A percentile compares a stretch with the other conserved stretches of the same genome.
Evolutionary conservation across 2,113 vertebrate species (phyloP).

Genomic region (Prionailurus viverrinus): DNA sequence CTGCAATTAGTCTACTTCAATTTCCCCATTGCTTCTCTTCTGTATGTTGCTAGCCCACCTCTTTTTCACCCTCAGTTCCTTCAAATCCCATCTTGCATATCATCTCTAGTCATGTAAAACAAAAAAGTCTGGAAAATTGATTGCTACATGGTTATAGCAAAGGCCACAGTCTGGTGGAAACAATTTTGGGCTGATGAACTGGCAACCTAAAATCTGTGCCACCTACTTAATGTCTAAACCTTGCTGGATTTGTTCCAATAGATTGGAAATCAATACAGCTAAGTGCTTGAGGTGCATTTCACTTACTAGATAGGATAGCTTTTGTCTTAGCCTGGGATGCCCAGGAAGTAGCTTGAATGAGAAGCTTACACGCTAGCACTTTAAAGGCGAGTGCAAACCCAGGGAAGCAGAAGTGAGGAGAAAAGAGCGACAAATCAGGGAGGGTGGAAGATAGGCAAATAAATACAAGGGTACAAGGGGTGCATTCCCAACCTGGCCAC

Average conservation of each 20-base stretch:
- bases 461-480: too few species aligned
- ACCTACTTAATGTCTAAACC: not conserved
- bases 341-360: not conserved
- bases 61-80: not conserved
- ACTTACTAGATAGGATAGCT: not conserved
- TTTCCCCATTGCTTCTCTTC: conserved; percentile 37
- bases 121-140: not conserved
- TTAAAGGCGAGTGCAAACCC: not conserved
- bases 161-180: not conserved
- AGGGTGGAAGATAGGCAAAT: not conserved
- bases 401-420: not conserved
- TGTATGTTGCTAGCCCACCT: not conserved
- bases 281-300: not conserved
- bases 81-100: not conserved
- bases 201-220: not conserved
- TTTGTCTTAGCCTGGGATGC: not conserved
- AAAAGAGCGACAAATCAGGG: not conserved
- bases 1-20: conserved; percentile 66
- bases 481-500: not conserved
- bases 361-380: not conserved
- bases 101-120: not conserved
- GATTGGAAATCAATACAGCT: not conserved
- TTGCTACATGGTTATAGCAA: not conserved
- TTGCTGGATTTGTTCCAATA: not conserved
- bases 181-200: not conserved